These are phyloP conservation scores for Tangara arthus DNA, from an alignment of 2,797 vertebrate species.

Conservation along the genomic window DNA sequence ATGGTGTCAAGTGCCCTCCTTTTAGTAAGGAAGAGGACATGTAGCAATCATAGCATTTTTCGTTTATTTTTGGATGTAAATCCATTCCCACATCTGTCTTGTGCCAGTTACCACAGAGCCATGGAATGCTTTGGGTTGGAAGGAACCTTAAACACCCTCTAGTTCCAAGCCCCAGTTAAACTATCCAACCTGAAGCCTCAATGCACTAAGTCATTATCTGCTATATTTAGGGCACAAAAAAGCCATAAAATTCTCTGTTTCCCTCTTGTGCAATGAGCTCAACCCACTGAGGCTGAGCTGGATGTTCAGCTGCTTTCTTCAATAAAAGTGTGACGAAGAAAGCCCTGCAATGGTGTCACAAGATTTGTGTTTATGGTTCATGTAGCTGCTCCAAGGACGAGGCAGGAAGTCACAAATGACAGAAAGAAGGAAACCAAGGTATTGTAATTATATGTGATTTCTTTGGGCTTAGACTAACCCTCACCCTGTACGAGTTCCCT, in stretches of 20 bases:
- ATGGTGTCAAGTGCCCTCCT: background rate
- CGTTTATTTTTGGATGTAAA: background rate
- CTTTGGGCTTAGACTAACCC: background rate
- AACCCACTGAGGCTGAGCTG: background rate
- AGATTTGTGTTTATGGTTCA: background rate
- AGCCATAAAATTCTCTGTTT: background rate
- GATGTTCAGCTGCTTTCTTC: background rate
- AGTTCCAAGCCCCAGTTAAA: background rate
- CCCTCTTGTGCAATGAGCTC: background rate
- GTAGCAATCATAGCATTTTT: background rate
- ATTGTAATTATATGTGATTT: accelerated
- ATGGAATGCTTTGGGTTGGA: background rate
- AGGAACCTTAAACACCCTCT: background rate
- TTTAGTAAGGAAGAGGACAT: background rate
- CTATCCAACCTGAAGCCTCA: background rate
- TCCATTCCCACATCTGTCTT: background rate
- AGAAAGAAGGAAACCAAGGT: background rate
- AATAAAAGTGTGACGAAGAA: background rate
- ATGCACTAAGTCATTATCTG: background rate
- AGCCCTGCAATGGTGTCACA: background rate
- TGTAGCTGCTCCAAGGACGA: background rate
- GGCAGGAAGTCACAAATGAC: background rate
- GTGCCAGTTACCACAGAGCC: background rate
- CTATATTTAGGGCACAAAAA: background rate
- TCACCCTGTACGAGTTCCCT: accelerated